Base-by-base conservation (phyloP, 53 echinoderm and acorn worm species). In the Actinopyga echinites region DNA sequence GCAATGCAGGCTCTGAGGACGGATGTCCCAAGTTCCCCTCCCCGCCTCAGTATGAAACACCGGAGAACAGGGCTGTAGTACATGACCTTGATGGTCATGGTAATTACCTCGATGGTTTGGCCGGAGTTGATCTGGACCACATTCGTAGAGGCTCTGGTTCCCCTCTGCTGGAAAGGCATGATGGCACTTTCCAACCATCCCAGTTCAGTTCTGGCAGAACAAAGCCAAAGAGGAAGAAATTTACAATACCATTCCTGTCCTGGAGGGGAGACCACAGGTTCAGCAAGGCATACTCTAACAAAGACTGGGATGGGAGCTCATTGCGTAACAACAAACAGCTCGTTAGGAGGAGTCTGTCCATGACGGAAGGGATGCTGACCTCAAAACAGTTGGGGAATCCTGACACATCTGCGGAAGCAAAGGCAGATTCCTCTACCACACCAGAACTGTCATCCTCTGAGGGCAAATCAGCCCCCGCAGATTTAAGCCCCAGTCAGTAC, bases 141-240 rank as follows among this genome's bases (percentile, higher is more conserved):
- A 83, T 82, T 7, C 86, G 94, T n/a, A 82, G 94, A 33, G 89
- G 94, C 1, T 93, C 94, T 5, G 82, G 89, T 1, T 93, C 94
- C 8, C 94, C 94, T 7, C 78, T 93, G 1, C 86, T 93, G 9
- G 94, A 93, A 21, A 83, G 74, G 57, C 57, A 84, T 10, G 44
- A 32, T 21, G 63, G 81, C 0, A 19, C 63, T 0, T 59, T 80
- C 29, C 30, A 45, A 37, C 81, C 81, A 1, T 37, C 36, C 10
- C 60, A 42, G 24, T 12, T 62, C 2, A 44, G 81, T 36, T 80
- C 81, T 0, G 23, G 29, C 2, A 37, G 63, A 3, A 9, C 37
- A 6, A 59, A 59, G 35, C 60, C 81, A 8, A 80, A 80, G 44
- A 59, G 42, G 17, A 61, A 24, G 62, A 80, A 80, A 57, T 80